Conservation (phyloP, 2,113 vertebrate species). For the Gambusia holbrooki region DNA sequence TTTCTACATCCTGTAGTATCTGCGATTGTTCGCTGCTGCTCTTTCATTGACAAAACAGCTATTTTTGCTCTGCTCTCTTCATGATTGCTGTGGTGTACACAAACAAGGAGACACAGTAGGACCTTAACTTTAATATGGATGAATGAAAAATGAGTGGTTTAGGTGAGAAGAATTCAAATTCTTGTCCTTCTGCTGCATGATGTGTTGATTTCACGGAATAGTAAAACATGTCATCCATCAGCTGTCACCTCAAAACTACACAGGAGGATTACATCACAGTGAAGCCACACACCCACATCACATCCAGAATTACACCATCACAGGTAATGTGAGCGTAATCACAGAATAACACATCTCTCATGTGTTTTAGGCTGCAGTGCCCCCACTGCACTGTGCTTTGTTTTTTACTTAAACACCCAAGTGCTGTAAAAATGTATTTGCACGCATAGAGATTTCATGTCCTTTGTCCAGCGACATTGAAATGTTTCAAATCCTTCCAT, state of each 20-base stretch:
- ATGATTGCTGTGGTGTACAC: neutral
- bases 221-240: constrained; percentile 26
- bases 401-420: no score
- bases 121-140: constrained; percentile 34
- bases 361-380: no score
- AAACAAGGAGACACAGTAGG: constrained; percentile 56
- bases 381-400: no score
- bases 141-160: neutral
- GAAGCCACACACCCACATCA: constrained; percentile 26
- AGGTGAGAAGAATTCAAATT: no score
- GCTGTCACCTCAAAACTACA: constrained; percentile 43
- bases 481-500: no score
- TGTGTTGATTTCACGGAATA: constrained; percentile 6
- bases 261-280: constrained; percentile 57
- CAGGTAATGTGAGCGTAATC: constrained; percentile 5
- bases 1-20: neutral
- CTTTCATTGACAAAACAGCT: neutral
- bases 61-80: neutral
- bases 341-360: neutral
- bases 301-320: constrained; percentile 21
- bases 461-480: no score
- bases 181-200: neutral
- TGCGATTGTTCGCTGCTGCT: no score
- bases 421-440: no score
- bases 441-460: no score